Evolutionary conservation across 2,797 vertebrate genomes (phyloP), one percentile per base, ranked within the genome.

Genomic region (Borostomias antarcticus): DNA sequence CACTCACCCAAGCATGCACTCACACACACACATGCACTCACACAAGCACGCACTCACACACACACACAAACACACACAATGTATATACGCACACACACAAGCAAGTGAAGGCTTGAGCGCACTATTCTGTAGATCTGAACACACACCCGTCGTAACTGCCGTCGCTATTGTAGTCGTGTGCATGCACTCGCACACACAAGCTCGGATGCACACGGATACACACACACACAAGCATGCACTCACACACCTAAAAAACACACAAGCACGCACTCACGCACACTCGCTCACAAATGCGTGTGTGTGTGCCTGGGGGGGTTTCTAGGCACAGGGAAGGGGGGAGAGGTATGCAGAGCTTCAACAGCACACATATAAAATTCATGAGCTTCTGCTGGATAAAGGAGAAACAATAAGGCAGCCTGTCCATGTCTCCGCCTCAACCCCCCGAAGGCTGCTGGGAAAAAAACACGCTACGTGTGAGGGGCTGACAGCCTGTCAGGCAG

Each of bases 331-430:
- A 65, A 66, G 30, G 23, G 48, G 40, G 7, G 45, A 30, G 45
- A 25, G 59, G 17, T 52, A 21, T 21, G 23, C 10, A 26, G 6
- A 26, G 21, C 21, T 25, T 11, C 11, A 26, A 26, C 10, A 26
- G 50, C 21, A 26, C 56, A 37, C 71, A 75, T 82, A 64, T 79
- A 74, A 76, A 75, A 86, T 83, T 77, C 74, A 82, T 73, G 50
- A 60, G 52, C 60, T 78, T 67, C 59, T n/a, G n/a, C n/a, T 70
- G 66, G 25, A 26, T 74, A 71, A 71, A 66, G 63, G 78, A 70
- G 78, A 76, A 80, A 78, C 85, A 83, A 77, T 78, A 76, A 29
- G 62, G 32, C 13, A 62, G 77, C 79, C 33, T 78, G 77, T 76
- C 66, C 66, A 62, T 6, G n/a, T 21, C 23, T 62, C 70, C 5